A percentile compares a stretch with the other conserved stretches of the same genome.
Evolutionary conservation across 2,888 invertebrate genomes (phyloP).

Genomic region (Synergus gifuensis): DNA sequence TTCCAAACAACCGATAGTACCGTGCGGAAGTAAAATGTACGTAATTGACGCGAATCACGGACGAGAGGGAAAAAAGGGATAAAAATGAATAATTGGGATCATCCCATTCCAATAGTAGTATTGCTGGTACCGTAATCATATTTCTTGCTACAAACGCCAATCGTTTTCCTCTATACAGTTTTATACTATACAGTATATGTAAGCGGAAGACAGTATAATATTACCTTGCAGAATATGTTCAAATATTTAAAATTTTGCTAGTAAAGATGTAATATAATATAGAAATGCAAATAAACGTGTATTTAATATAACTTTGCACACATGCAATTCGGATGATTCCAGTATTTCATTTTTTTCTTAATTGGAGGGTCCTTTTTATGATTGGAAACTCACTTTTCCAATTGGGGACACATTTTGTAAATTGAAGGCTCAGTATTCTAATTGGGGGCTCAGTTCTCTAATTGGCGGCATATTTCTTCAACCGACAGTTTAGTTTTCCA

Average conservation of each 20-base stretch:
- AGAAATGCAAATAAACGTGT: too few species aligned
- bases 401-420: too few species aligned
- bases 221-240: not conserved
- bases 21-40: slow-evolving; percentile 1
- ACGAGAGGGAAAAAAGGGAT: not conserved
- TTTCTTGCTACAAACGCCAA: not conserved
- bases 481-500: too few species aligned
- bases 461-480: too few species aligned
- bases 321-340: too few species aligned
- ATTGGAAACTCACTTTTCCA: too few species aligned
- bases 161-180: not conserved
- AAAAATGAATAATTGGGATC: slow-evolving; percentile 12
- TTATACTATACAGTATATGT: not conserved
- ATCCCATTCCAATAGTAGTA: not conserved
- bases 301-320: too few species aligned
- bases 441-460: too few species aligned
- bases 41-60: not conserved
- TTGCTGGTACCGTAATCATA: not conserved
- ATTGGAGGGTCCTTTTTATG: too few species aligned
- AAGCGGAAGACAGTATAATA: not conserved
- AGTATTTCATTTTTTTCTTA: too few species aligned
- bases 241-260: not conserved
- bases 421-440: too few species aligned
- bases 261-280: not conserved
- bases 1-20: slow-evolving; percentile 2